phyloP scores from a whole-genome alignment of 2,888 invertebrate species.

The Hybos culiciformis region DNA sequence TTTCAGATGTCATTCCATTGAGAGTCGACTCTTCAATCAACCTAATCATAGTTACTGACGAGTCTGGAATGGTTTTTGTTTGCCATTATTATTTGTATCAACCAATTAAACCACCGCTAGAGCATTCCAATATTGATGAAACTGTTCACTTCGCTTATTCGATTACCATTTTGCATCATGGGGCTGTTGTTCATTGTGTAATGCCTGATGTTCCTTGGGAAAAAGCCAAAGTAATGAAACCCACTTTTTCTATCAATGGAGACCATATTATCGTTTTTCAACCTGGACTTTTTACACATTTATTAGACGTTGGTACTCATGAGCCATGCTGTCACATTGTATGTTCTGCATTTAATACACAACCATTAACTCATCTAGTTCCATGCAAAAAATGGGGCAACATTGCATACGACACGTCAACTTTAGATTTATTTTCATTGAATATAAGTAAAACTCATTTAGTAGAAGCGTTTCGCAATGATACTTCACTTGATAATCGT shows the following conservation, averaged over 20 bases:
- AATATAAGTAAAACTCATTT: slow-evolving; percentile 51
- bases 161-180: slow-evolving; percentile 68
- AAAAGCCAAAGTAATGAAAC: slow-evolving; percentile 58
- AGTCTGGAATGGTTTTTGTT: slow-evolving; percentile 56
- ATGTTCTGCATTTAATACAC: slow-evolving; percentile 43
- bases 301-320: slow-evolving; percentile 73
- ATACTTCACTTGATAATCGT: slow-evolving; percentile 54
- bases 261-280: slow-evolving; percentile 70
- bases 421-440: slow-evolving; percentile 56
- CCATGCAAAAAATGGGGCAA: slow-evolving; percentile 38
- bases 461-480: slow-evolving; percentile 52
- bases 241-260: slow-evolving; percentile 60
- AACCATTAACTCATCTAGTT: slow-evolving; percentile 45
- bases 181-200: slow-evolving; percentile 69
- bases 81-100: slow-evolving; percentile 78
- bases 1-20: slow-evolving; percentile 63
- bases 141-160: slow-evolving; percentile 77
- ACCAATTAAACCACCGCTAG: slow-evolving; percentile 40
- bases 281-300: slow-evolving; percentile 70
- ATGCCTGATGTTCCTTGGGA: slow-evolving; percentile 70
- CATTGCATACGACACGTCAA: slow-evolving; percentile 45
- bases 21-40: slow-evolving; percentile 69
- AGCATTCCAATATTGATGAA: slow-evolving; percentile 25
- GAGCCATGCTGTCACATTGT: slow-evolving; percentile 73
- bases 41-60: slow-evolving; percentile 62